Percentiles rank a stretch among this genome's conserved stretches.
These are phyloP conservation scores for Harlomillsia oculata DNA, from an alignment of 1,140 invertebrate species.

Conservation along the genomic window DNA sequence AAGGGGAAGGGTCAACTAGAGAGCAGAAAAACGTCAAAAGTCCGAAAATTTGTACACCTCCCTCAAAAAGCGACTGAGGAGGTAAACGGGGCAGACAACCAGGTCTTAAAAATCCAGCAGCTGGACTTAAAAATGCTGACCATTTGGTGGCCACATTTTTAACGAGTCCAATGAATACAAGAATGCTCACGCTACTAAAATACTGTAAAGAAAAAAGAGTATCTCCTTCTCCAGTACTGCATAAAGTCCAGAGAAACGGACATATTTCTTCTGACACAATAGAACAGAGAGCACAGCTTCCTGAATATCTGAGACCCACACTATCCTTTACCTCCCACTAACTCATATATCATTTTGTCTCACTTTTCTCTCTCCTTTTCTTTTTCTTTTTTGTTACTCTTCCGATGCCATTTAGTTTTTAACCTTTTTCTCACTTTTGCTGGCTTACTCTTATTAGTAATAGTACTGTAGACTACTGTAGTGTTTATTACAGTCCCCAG, in stretches of 20 bases:
- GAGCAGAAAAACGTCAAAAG: conserved; percentile 12
- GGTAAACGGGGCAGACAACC: background rate
- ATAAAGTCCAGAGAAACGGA: background rate
- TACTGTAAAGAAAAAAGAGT: background rate
- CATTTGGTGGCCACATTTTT: conserved; percentile 34
- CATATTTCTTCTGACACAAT: conserved; percentile 11
- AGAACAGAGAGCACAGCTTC: conserved; percentile 13
- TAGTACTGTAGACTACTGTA: too few relatives aligned
- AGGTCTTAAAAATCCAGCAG: background rate
- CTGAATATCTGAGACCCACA: conserved; percentile 5
- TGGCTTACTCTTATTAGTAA: too few relatives aligned
- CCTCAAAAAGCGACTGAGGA: background rate
- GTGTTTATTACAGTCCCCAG: too few relatives aligned
- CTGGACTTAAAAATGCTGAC: conserved; percentile 11
- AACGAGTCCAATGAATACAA: conserved; percentile 15
- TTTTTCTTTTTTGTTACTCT: too few relatives aligned
- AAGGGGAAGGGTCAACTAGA: conserved; percentile 9
- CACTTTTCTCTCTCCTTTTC: too few relatives aligned
- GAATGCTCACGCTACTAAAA: background rate
- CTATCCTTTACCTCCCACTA: conserved; percentile 16
- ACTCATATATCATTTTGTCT: conserved; percentile 8
- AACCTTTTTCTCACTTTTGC: too few relatives aligned
- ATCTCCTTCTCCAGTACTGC: background rate
- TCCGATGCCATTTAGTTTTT: too few relatives aligned
- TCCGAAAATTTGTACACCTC: conserved; percentile 19